These are phyloP conservation scores for Pantala flavescens DNA, from an alignment of 1,140 invertebrate species.

Conservation along the genomic window DNA sequence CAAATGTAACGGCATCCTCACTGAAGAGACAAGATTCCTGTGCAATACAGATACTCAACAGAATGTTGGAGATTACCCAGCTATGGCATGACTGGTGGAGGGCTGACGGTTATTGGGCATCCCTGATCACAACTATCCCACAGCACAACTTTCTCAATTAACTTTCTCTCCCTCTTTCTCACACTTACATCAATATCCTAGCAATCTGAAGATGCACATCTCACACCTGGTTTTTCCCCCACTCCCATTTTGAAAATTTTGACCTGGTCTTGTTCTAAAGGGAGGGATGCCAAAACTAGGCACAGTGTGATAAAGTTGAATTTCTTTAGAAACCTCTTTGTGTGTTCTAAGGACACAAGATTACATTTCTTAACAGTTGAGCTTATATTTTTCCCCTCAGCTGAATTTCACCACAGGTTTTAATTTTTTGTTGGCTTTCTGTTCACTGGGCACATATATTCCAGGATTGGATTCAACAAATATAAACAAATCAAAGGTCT, in stretches of 20 bases:
- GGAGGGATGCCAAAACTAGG: constrained; percentile 7
- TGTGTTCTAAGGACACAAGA: background rate
- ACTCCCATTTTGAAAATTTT: background rate
- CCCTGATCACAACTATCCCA: background rate
- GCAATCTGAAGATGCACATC: background rate
- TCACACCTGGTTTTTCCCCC: background rate
- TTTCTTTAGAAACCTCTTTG: constrained; percentile 10
- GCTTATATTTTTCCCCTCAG: constrained; percentile 1
- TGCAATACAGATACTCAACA: background rate
- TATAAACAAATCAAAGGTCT: background rate
- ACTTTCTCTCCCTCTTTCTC: background rate
- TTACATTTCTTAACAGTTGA: constrained; percentile 4
- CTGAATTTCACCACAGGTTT: background rate
- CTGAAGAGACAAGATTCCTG: constrained; percentile 4
- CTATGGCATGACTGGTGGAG: constrained; percentile 7
- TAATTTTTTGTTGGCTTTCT: background rate
- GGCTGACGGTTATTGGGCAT: background rate
- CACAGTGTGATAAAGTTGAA: constrained; percentile 8
- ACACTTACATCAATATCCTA: background rate
- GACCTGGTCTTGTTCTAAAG: background rate
- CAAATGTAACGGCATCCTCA: background rate
- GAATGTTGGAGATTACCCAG: constrained; percentile 8
- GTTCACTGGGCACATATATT: background rate
- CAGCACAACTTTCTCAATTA: background rate
- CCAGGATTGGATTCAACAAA: constrained; percentile 5